Percentiles rank a stretch among this genome's conserved stretches.
These are phyloP conservation scores for Pangasianodon hypophthalmus DNA, from an alignment of 2,113 vertebrate genomes.

Conservation along the genomic window DNA sequence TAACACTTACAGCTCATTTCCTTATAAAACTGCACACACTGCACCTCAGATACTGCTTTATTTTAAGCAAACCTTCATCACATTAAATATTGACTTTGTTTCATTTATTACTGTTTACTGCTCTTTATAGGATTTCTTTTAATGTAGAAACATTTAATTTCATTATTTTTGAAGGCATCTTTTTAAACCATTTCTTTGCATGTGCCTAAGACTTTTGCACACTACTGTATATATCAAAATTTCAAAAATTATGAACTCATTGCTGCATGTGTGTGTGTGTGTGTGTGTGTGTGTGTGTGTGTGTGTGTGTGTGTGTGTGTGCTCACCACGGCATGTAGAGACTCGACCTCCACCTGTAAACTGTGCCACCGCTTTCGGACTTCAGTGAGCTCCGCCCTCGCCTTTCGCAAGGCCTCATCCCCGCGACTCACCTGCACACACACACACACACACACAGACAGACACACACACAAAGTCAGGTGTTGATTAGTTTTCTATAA, in stretches of 20 bases:
- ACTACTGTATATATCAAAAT: not conserved
- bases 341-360: constrained; percentile 91
- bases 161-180: no score
- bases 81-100: no score
- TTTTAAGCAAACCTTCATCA: no score
- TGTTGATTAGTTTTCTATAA: not conserved
- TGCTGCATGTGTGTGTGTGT: constrained; percentile 9
- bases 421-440: constrained; percentile 79
- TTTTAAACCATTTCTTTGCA: no score
- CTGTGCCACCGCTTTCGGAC: constrained; percentile 88
- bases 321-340: constrained; percentile 89
- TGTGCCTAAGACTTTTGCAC: no score
- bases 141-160: no score
- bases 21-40: no score
- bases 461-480: not conserved
- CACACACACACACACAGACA: constrained; percentile 1
- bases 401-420: constrained; percentile 80
- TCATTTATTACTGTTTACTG: no score
- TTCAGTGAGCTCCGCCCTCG: constrained; percentile 85
- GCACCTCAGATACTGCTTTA: no score
- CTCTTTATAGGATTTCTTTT: no score
- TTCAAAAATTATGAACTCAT: not conserved
- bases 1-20: no score
- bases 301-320: constrained; percentile 20
- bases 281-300: constrained; percentile 17